Conservation (phyloP, 2,113 vertebrate species). For the Arvicanthis niloticus region DNA sequence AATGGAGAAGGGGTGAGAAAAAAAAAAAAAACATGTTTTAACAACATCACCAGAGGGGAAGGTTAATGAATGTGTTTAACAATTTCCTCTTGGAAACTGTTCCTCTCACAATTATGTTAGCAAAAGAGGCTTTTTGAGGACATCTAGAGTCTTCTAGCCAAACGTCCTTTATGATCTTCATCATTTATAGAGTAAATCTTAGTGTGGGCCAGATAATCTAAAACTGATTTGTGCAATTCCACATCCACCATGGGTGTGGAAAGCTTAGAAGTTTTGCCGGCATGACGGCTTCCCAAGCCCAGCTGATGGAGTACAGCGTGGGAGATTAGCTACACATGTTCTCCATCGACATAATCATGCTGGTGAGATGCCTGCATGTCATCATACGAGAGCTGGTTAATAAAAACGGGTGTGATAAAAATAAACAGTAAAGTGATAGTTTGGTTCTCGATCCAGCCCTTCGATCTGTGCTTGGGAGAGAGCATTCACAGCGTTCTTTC, state of each 20-base stretch:
- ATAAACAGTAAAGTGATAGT: conserved; percentile 81
- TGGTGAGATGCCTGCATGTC: conserved; percentile 74
- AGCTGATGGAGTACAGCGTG: conserved; percentile 60
- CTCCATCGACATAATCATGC: conserved; percentile 73
- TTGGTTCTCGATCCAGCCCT: conserved; percentile 72
- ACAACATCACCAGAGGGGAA: conserved; percentile 36
- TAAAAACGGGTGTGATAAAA: conserved; percentile 81
- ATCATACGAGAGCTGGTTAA: conserved; percentile 76
- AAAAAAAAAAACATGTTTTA: conserved; percentile 30
- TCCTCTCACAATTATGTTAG: conserved; percentile 11
- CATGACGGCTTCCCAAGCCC: conserved; percentile 59
- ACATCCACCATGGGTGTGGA: conserved; percentile 4
- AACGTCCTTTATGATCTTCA: conserved; percentile 37
- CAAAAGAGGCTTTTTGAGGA: conserved; percentile 40
- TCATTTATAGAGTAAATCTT: conserved; percentile 57
- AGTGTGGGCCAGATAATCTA: conserved; percentile 59
- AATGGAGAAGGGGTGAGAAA: neutral
- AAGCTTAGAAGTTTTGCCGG: conserved; percentile 56
- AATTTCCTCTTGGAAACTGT: conserved; percentile 47
- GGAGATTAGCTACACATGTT: conserved; percentile 74
- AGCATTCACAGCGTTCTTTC: conserved; percentile 48
- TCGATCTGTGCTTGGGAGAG: conserved; percentile 47
- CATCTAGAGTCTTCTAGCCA: conserved; percentile 40
- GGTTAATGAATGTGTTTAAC: conserved; percentile 35
- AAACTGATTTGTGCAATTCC: conserved; percentile 65